phyloP scores from a whole-genome alignment of 1,140 invertebrate species.

The Orchestia grillus region DNA sequence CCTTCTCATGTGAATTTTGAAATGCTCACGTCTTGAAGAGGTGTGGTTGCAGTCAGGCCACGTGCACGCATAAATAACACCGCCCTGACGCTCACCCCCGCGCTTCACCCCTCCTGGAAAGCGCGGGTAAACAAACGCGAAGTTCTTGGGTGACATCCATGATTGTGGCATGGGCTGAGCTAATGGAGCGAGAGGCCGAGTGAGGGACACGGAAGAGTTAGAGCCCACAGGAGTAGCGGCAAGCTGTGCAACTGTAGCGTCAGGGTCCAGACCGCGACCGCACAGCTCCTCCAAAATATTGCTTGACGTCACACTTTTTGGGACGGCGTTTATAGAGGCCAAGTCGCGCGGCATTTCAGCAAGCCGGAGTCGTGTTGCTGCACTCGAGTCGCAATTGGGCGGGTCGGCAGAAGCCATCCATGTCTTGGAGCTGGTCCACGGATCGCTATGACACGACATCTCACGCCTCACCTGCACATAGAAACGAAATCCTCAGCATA shows the following conservation, averaged over 20 bases:
- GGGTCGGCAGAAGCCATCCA: slow-evolving; percentile 17
- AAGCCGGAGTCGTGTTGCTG: neutral
- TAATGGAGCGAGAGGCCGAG: neutral
- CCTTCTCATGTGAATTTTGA: slow-evolving; percentile 80
- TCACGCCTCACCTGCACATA: slow-evolving; percentile 48
- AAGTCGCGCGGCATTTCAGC: neutral
- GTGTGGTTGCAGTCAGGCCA: slow-evolving; percentile 49
- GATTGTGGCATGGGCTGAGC: neutral
- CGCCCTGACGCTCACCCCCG: neutral
- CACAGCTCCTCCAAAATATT: slow-evolving; percentile 13
- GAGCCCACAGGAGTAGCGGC: neutral
- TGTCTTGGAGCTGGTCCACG: neutral
- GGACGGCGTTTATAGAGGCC: neutral
- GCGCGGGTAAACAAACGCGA: neutral
- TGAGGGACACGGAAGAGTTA: neutral
- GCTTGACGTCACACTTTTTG: neutral
- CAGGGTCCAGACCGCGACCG: neutral
- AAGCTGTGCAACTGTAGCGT: neutral
- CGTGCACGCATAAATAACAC: slow-evolving; percentile 24
- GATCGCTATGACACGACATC: neutral
- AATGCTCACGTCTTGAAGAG: slow-evolving; percentile 36
- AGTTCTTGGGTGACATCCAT: slow-evolving; percentile 9
- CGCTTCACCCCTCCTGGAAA: neutral
- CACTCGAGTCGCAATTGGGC: neutral
- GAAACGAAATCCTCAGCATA: slow-evolving; percentile 47